Percentiles rank a stretch among this genome's conserved stretches.
These are phyloP conservation scores for Manis crassicaudata DNA, from an alignment of 2,797 vertebrate species.

Conservation along the genomic window DNA sequence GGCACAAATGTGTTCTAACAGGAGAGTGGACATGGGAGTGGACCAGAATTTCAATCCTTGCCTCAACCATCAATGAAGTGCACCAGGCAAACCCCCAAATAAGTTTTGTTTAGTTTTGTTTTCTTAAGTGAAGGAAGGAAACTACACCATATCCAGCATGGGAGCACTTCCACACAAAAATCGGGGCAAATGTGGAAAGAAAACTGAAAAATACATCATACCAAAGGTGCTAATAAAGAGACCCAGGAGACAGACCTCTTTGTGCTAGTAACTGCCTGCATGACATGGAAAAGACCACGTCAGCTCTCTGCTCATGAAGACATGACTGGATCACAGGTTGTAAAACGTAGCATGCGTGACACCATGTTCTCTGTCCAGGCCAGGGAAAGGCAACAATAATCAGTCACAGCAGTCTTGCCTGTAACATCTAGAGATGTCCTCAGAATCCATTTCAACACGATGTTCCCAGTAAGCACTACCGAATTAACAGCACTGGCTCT, in stretches of 20 bases:
- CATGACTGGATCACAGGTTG: neutral
- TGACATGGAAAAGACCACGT: neutral
- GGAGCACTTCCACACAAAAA: neutral
- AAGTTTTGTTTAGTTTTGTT: constrained; percentile 64
- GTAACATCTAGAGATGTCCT: neutral
- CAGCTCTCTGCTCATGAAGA: constrained; percentile 16
- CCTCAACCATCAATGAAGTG: constrained; percentile 55
- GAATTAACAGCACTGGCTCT: constrained; percentile 22
- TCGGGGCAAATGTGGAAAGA: neutral
- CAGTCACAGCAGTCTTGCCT: neutral
- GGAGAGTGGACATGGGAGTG: constrained; percentile 17
- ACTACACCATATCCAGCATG: neutral
- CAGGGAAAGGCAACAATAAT: neutral
- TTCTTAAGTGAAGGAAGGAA: constrained; percentile 58
- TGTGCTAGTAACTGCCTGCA: neutral
- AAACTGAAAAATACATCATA: constrained; percentile 22
- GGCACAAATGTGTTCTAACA: neutral
- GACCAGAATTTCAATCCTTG: constrained; percentile 44
- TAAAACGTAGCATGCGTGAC: neutral
- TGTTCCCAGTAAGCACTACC: neutral
- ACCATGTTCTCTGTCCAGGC: neutral
- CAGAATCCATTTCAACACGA: neutral
- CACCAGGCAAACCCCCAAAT: constrained; percentile 54
- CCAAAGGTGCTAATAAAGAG: neutral
- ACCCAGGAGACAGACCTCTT: neutral